Conservation (phyloP, 2,888 invertebrate genomes). For the Bruchidius siliquastri region DNA sequence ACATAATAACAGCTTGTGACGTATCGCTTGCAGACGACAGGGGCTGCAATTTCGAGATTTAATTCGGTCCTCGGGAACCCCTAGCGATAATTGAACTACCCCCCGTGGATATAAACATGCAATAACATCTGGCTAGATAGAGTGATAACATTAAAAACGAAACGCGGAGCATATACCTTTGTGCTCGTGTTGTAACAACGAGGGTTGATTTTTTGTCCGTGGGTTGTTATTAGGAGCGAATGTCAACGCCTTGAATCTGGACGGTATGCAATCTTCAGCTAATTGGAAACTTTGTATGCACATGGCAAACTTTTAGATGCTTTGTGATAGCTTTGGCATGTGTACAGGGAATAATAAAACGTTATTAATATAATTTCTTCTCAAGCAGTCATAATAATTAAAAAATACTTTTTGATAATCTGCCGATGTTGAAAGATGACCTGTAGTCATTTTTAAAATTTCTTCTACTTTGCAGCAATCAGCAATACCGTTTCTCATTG, state of each 20-base stretch:
- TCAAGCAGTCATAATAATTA: too few relatives aligned
- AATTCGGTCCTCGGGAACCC: neutral
- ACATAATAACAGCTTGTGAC: neutral
- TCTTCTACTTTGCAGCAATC: too few relatives aligned
- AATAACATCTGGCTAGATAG: neutral
- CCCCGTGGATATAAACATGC: neutral
- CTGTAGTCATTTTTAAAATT: too few relatives aligned
- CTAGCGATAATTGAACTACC: neutral
- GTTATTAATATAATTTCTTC: too few relatives aligned
- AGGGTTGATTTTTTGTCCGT: neutral
- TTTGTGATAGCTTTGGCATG: too few relatives aligned
- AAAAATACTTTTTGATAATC: too few relatives aligned
- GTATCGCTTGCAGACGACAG: neutral
- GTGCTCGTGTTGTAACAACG: neutral
- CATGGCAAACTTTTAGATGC: neutral
- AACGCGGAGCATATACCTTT: neutral
- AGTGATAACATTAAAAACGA: neutral
- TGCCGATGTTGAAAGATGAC: too few relatives aligned
- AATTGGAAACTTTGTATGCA: neutral
- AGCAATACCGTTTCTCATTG: too few relatives aligned
- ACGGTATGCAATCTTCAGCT: neutral
- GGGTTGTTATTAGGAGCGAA: slow-evolving; percentile 8
- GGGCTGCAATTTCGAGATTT: neutral
- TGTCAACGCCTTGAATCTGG: slow-evolving; percentile 8
- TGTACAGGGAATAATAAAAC: too few relatives aligned